Base-by-base conservation (phyloP, 2,113 vertebrate species). In the Clarias macrocephalus region DNA sequence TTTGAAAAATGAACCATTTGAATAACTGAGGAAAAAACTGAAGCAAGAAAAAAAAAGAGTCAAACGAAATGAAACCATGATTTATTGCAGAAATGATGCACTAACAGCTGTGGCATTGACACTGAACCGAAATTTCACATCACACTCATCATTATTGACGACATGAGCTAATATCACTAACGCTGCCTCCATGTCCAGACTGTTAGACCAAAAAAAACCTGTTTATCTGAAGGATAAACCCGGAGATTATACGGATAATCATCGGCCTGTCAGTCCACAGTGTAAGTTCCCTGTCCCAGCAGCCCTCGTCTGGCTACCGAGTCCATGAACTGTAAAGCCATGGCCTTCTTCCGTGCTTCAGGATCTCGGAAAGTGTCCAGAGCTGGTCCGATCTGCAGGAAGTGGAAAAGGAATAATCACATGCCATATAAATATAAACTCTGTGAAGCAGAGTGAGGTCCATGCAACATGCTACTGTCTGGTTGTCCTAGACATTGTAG, bases 351-450 rank as follows among this genome's bases (percentile, higher is more conserved):
- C 7, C 92, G 92, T 10, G 94, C 89, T 0, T 86, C 90, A 2
- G 81, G 89, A 0, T 92, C 93, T 83, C 94, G 95, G 93, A 99
- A 98, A 56, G 97, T 98, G 62, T 96, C 92, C 5, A 99, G 95
- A 33, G 94, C 95, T 65, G 96, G 87, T 18, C 89, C 90, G 57
- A 95, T 95, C 97, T 98, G 89, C 8, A 2, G 75, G 88, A 70
- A 87, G 72, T 83, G 87, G 85, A 89, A 70, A 73, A 0, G 25
- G 33, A 80, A 80, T 56, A 77, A 79, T 79, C 65, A 73, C 66
- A 72, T 84, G 52, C 59, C 66, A 75, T 18, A 30, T 54, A 15
- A 42, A 9, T 33, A 82, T 33, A 73, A 52, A 80, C 56, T 23
- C 68, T 18, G 57, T 76, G 72, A 21, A 60, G 83, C 83, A 85